Evolutionary conservation across 2,797 vertebrate genomes (phyloP), one percentile per base, ranked within the genome.

Genomic region (Labroides dimidiatus): DNA sequence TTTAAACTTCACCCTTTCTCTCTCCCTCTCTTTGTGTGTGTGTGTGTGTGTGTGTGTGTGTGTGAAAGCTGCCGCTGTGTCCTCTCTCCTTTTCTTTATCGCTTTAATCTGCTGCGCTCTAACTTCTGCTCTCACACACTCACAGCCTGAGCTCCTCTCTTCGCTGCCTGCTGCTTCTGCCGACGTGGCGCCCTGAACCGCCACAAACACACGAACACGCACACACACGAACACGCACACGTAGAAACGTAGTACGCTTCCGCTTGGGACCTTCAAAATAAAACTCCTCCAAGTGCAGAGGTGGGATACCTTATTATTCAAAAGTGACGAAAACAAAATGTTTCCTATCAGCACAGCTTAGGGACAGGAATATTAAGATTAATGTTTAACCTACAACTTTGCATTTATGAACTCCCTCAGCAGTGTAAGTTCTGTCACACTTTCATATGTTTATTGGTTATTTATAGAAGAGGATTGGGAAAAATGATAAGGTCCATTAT

Each of bases 101-200:
- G 54, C 55, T 10, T 64, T 1, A n/a, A 39, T 3, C 11, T 47
- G 57, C 70, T 27, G 68, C 69, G 76, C 37, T 30, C 20, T 10
- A 69, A 76, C 73, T 80, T 85, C 57, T 64, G 17, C 54, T 48
- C 72, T 8, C 21, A 10, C 69, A 9, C 72, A 30, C 13, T 11
- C 14, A 11, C 45, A 48, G 47, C 11, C 55, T 7, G 9, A 59
- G 27, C 55, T 60, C 72, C 41, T 78, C 72, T 54, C 59, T 84
- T 61, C 62, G 48, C 59, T 16, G 12, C 23, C 64, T 47, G 76
- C 52, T 72, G 77, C 55, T 77, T 91, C 80, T 93, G 93, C 90
- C 91, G 89, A 94, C 93, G 93, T 94, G 93, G 93, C 93, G 93
- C 77, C 88, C 81, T 49, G 54, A 11, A 37, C 15, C 49, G 21